Evolutionary conservation across 2,797 vertebrate species (phyloP).

Genomic region (Thripadectes ignobilis): DNA sequence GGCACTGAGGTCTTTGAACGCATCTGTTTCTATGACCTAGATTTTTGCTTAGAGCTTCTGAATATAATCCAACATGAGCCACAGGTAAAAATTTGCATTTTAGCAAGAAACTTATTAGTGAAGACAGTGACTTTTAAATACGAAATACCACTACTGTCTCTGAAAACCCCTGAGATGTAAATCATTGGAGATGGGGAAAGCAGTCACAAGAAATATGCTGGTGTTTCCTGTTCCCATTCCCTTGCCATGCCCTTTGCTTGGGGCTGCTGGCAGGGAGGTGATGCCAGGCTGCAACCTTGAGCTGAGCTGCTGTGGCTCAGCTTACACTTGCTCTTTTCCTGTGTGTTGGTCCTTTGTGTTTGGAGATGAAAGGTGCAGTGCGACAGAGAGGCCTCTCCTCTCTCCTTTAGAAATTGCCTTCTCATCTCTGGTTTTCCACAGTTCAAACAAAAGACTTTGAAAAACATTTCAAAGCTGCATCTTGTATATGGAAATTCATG

Average conservation of each 20-base stretch:
- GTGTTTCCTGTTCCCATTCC: neutral
- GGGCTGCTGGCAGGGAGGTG: neutral
- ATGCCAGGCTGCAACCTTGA: neutral
- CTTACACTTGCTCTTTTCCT: neutral
- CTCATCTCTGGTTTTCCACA: neutral
- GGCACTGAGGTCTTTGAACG: neutral
- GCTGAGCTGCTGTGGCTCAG: accelerated
- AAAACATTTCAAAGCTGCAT: slow-evolving; percentile 8
- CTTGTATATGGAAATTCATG: slow-evolving; percentile 22
- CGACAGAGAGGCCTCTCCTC: neutral
- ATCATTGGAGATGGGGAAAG: neutral
- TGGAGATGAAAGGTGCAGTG: slow-evolving; percentile 8
- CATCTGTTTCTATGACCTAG: neutral
- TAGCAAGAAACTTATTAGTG: neutral
- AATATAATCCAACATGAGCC: neutral
- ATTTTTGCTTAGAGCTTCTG: neutral
- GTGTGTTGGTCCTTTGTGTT: neutral
- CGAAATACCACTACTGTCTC: neutral
- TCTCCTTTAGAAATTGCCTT: neutral
- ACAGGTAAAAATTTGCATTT: neutral
- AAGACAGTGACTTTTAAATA: neutral
- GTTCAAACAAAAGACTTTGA: neutral
- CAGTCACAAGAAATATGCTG: neutral
- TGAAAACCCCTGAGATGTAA: neutral
- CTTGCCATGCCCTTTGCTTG: neutral